Evolutionary conservation across 2,888 invertebrate genomes (phyloP), one percentile per base, ranked within the genome.

Genomic region (Tanytarsus gracilentus): DNA sequence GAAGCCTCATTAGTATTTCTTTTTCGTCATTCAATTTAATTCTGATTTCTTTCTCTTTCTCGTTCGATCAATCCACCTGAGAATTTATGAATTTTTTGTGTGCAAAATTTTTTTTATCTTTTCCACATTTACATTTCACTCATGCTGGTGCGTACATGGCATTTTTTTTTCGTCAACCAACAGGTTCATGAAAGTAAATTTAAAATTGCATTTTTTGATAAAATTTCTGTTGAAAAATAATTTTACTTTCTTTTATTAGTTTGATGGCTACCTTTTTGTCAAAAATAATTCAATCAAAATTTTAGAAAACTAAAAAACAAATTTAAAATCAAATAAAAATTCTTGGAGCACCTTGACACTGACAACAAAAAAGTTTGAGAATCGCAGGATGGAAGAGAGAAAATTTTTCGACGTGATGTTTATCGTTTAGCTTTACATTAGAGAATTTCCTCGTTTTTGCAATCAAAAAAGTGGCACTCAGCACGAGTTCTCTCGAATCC

Each of bases 361-460:
- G 30, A 7, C 8, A 39, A 39, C 8, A n/a, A 23, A 49, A 49
- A 23, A 58, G 44, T 58, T 58, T 58, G 58, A 48, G 48, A 48
- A 58, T 18, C 44, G 14, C 48, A 25, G 58, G n/a, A 23, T 48
- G 14, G 44, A 11, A 18, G 29, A 40, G 23, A 23, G 36, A 56
- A 40, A 40, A 55, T 40, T 49, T 27, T 18, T 49, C 26, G 39
- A 56, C 55, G 55, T 58, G 58, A 58, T 58, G 18, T 48, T 58
- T 48, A 11, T 29, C 8, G 27, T 39, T 51, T 16, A 25, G 11
- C 3, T 8, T 18, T 33, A 2, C 26, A 27, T 7, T 18, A 33
- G 21, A 18, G 40, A 27, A 26, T 55, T 55, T 40, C 55, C 55
- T 39, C 56, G 53, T 53, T 53, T 53, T 30, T 8, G 18, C 48